Evolutionary conservation across 2,797 vertebrate species (phyloP).

Genomic region (Poeciliopsis paucimaculata): DNA sequence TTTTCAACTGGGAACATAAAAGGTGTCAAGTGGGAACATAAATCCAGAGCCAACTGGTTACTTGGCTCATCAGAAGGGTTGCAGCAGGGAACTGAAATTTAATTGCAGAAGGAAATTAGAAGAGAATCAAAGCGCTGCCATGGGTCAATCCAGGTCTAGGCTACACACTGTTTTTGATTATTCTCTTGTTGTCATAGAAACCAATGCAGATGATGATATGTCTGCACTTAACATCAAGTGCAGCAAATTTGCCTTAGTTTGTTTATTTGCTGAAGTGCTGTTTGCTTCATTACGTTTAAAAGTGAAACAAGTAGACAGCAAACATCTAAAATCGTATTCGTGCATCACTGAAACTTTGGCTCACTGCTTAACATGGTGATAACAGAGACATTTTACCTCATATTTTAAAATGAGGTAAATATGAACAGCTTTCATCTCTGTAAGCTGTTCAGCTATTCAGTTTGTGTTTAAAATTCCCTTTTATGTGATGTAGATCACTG

Average conservation of each 20-base stretch:
- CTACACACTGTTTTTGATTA: not conserved
- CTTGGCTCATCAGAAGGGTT: not conserved
- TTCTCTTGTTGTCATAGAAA: constrained; percentile 63
- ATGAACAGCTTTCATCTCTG: not conserved
- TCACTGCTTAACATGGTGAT: not conserved
- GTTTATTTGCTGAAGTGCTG: not conserved
- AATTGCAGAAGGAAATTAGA: not conserved
- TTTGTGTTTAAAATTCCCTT: not conserved
- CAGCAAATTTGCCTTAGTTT: not conserved
- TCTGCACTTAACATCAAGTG: not conserved
- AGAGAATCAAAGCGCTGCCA: not conserved
- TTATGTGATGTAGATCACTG: not conserved
- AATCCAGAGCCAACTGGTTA: not conserved
- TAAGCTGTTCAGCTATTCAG: not conserved
- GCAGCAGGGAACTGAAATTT: not conserved
- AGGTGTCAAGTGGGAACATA: not conserved
- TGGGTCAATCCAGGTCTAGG: not conserved
- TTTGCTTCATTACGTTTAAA: not conserved
- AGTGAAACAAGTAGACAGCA: not conserved
- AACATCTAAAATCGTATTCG: not conserved
- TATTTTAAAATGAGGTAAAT: not conserved
- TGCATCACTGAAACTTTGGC: not conserved
- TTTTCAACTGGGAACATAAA: not conserved
- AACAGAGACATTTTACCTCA: not conserved
- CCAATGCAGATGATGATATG: constrained; percentile 36